These are phyloP conservation scores for Anarrhichthys ocellatus DNA, from an alignment of 2,113 vertebrate species.

Conservation along the genomic window DNA sequence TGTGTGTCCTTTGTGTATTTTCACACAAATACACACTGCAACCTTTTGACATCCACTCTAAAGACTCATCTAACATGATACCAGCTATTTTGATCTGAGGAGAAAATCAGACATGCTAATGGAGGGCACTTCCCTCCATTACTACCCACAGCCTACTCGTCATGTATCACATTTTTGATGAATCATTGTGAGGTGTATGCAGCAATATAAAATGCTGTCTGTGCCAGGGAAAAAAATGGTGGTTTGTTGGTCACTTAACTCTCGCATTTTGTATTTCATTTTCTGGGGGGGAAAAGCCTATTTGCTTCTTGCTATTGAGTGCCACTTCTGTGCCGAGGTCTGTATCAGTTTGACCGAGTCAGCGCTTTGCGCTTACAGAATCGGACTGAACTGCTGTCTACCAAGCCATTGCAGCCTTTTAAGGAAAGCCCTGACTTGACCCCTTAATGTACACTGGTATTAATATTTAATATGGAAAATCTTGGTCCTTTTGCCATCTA, in stretches of 20 bases:
- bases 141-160: slow-evolving; percentile 63
- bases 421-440: slow-evolving; percentile 34
- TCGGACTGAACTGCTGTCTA: slow-evolving; percentile 2
- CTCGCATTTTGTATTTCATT: neutral
- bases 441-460: slow-evolving; percentile 11
- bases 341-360: neutral
- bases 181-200: slow-evolving; percentile 27
- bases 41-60: slow-evolving; percentile 5
- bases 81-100: slow-evolving; percentile 22
- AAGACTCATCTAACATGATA: slow-evolving; percentile 34
- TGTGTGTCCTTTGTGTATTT: slow-evolving; percentile 23
- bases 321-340: neutral
- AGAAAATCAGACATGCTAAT: slow-evolving; percentile 54
- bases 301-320: neutral
- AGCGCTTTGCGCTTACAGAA: slow-evolving; percentile 9
- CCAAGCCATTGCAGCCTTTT: slow-evolving; percentile 32
- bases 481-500: slow-evolving; percentile 6
- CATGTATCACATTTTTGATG: slow-evolving; percentile 68
- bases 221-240: slow-evolving; percentile 17
- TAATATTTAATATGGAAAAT: slow-evolving; percentile 48
- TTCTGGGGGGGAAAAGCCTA: neutral
- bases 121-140: slow-evolving; percentile 75
- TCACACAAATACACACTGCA: slow-evolving; percentile 27
- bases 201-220: slow-evolving; percentile 31
- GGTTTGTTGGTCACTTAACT: too few species aligned